phyloP scores from a whole-genome alignment of 2,888 invertebrate species.

The Nasonovia ribisnigri region DNA sequence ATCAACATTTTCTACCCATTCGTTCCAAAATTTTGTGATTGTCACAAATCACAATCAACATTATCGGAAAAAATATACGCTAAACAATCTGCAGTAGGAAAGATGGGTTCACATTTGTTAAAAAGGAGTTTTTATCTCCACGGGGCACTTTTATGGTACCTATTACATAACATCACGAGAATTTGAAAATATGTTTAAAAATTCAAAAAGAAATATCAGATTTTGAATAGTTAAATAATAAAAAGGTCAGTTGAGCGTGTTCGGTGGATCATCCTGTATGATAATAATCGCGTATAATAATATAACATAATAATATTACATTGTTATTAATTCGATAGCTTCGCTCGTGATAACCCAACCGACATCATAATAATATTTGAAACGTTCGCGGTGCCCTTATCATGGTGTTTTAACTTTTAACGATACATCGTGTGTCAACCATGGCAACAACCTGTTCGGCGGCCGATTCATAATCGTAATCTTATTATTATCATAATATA shows the following conservation, averaged over 20 bases:
- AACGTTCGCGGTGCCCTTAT: neutral
- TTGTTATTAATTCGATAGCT: neutral
- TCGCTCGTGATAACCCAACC: neutral
- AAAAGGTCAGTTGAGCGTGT: neutral
- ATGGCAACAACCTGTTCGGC: neutral
- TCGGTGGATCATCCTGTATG: neutral
- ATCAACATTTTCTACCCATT: too few species aligned
- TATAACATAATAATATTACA: neutral
- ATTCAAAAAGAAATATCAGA: neutral
- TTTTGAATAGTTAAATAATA: neutral
- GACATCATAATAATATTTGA: neutral
- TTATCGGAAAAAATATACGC: neutral
- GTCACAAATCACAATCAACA: rapidly evolving
- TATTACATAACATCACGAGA: neutral
- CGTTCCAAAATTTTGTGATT: too few species aligned
- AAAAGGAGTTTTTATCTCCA: neutral
- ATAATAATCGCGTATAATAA: too few species aligned
- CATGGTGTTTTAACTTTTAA: neutral
- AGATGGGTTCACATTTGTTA: neutral
- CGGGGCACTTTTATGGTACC: neutral
- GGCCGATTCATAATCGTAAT: neutral
- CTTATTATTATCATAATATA: neutral
- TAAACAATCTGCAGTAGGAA: neutral
- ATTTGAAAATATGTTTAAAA: neutral
- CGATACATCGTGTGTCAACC: neutral